Evolutionary conservation across 2,113 vertebrate genomes (phyloP).

Genomic region (Tiliqua scincoides): DNA sequence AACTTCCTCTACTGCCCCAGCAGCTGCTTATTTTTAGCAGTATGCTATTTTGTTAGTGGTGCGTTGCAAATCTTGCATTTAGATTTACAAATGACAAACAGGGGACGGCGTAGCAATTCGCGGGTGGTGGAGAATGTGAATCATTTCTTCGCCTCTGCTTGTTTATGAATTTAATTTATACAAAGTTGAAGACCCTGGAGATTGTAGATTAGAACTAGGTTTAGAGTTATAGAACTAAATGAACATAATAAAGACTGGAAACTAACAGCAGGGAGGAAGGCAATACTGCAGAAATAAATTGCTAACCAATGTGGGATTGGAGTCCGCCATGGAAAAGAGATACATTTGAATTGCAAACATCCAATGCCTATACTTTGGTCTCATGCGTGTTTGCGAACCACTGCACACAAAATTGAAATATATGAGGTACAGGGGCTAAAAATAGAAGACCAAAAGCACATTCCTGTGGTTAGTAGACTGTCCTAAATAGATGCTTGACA

Average conservation of each 20-base stretch:
- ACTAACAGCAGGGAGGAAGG: neutral
- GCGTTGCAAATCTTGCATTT: neutral
- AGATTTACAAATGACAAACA: neutral
- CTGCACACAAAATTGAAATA: neutral
- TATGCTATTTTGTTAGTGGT: neutral
- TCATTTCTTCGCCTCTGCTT: constrained; percentile 50
- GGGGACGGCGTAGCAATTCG: rapidly evolving
- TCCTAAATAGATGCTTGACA: neutral
- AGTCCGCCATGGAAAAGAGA: neutral
- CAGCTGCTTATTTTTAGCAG: neutral
- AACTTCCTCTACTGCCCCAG: neutral
- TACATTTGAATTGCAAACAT: neutral
- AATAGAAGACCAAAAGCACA: neutral
- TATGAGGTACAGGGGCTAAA: constrained; percentile 12
- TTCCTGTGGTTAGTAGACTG: neutral
- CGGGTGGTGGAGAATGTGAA: constrained; percentile 33
- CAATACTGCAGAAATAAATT: neutral
- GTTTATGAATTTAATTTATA: constrained; percentile 69
- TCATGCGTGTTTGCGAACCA: too few relatives aligned
- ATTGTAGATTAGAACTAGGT: constrained; percentile 22
- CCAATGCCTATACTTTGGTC: neutral
- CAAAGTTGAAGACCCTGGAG: constrained; percentile 51
- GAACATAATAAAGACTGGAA: constrained; percentile 49
- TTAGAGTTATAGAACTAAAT: constrained; percentile 51
- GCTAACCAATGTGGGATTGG: neutral